A percentile compares a stretch with the other conserved stretches of the same genome.
These are phyloP conservation scores for Thymelicus lineola DNA, from an alignment of 2,888 invertebrate species.

Conservation along the genomic window DNA sequence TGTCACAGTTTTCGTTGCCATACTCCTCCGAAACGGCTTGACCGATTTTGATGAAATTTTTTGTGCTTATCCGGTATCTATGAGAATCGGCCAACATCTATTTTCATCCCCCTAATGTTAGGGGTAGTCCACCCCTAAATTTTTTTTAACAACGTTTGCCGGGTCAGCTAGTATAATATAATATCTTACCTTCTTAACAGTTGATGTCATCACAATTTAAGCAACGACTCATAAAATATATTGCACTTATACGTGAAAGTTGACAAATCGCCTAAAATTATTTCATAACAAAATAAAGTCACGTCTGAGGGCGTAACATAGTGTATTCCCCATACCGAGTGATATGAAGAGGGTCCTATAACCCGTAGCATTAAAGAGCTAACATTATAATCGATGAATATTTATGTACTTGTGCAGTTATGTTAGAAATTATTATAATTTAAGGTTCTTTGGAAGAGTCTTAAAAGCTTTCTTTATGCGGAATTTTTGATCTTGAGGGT, in stretches of 20 bases:
- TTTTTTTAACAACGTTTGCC: too few relatives aligned
- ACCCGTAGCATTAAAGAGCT: neutral
- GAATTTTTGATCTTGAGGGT: too few relatives aligned
- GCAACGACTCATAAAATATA: constrained; percentile 17
- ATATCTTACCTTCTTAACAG: neutral
- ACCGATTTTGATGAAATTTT: too few relatives aligned
- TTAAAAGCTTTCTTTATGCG: too few relatives aligned
- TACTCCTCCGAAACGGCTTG: too few relatives aligned
- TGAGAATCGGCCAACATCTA: too few relatives aligned
- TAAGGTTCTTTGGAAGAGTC: neutral
- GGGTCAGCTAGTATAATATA: too few relatives aligned
- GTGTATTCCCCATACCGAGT: constrained; percentile 21
- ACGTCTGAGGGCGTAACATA: constrained; percentile 12
- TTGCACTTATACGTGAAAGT: constrained; percentile 15
- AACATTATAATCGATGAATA: neutral
- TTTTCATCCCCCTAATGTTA: too few relatives aligned
- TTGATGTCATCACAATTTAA: constrained; percentile 21
- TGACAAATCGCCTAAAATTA: constrained; percentile 15
- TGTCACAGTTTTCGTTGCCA: too few relatives aligned
- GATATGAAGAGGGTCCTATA: neutral
- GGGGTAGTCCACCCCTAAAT: too few relatives aligned
- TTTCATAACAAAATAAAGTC: constrained; percentile 22
- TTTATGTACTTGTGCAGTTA: neutral
- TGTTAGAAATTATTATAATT: too few relatives aligned
- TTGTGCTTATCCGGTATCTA: too few relatives aligned